phyloP scores from a whole-genome alignment of 2,888 invertebrate genomes.

The Boloria euphrosyne region DNA sequence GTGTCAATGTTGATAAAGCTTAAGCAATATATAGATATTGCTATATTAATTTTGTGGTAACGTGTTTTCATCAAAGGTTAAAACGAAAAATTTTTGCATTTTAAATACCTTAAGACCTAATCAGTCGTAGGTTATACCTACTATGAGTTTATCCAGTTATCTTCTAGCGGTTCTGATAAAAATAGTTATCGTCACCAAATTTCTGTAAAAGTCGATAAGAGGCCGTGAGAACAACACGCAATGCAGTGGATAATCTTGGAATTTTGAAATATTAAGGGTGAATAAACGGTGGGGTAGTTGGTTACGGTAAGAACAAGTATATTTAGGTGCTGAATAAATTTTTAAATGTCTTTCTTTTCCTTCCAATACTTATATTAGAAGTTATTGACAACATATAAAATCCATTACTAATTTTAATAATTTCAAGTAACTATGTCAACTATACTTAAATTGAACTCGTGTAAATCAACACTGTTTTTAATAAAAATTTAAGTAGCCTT shows the following conservation, averaged over 20 bases:
- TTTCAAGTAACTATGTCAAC: neutral
- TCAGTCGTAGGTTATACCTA: constrained; percentile 1
- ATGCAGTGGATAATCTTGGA: constrained; percentile 27
- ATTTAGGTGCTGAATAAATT: neutral
- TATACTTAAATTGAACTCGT: constrained; percentile 1
- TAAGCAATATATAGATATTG: too few species aligned
- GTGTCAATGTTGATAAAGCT: constrained; percentile 10
- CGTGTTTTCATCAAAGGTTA: too few species aligned
- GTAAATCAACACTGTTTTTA: constrained; percentile 38
- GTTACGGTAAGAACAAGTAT: neutral
- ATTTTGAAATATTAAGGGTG: constrained; percentile 24
- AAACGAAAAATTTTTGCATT: too few species aligned
- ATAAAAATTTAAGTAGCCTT: constrained; percentile 43
- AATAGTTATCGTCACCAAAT: constrained; percentile 69
- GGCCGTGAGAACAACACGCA: constrained; percentile 47
- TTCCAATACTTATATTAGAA: neutral
- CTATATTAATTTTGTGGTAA: too few species aligned
- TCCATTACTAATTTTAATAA: neutral
- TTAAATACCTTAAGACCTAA: too few species aligned
- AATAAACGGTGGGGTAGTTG: neutral
- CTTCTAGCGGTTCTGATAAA: constrained; percentile 60
- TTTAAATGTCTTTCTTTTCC: neutral
- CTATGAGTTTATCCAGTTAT: constrained; percentile 1
- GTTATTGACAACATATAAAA: neutral
- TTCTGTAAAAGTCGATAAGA: constrained; percentile 64